A percentile compares a stretch with the other conserved stretches of the same genome.
These are phyloP conservation scores for Orgyia antiqua DNA, from an alignment of 2,888 invertebrate genomes.

Conservation along the genomic window DNA sequence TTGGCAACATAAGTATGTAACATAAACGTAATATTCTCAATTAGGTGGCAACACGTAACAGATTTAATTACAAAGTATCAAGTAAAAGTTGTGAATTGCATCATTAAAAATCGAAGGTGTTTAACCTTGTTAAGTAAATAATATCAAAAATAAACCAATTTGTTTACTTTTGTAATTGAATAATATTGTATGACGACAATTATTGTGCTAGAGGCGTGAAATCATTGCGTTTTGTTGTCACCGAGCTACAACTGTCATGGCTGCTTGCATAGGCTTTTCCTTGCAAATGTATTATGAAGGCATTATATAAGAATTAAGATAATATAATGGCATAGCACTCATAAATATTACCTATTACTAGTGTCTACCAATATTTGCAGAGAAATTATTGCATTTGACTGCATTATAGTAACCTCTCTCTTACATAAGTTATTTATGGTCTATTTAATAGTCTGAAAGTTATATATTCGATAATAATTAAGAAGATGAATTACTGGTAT, in stretches of 20 bases:
- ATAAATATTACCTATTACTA: no score
- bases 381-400: no score
- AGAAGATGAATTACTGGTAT: no score
- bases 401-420: no score
- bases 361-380: no score
- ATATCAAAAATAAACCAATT: constrained; percentile 11
- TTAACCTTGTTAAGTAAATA: constrained; percentile 16
- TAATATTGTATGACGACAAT: constrained; percentile 21
- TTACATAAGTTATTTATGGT: no score
- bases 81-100: constrained; percentile 19
- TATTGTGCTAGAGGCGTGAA: constrained; percentile 21
- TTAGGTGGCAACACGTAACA: constrained; percentile 3
- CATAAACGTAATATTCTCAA: constrained; percentile 1
- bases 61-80: constrained; percentile 3
- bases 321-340: background rate
- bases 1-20: background rate
- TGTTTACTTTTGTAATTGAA: no score
- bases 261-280: constrained; percentile 4
- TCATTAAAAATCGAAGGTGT: constrained; percentile 6
- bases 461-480: no score
- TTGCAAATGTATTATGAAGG: background rate
- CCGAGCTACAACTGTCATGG: constrained; percentile 9
- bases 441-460: no score
- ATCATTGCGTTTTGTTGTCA: constrained; percentile 24
- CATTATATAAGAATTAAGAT: background rate